phyloP scores from a whole-genome alignment of 2,888 invertebrate species.

The Microctonus aethiopoides region DNA sequence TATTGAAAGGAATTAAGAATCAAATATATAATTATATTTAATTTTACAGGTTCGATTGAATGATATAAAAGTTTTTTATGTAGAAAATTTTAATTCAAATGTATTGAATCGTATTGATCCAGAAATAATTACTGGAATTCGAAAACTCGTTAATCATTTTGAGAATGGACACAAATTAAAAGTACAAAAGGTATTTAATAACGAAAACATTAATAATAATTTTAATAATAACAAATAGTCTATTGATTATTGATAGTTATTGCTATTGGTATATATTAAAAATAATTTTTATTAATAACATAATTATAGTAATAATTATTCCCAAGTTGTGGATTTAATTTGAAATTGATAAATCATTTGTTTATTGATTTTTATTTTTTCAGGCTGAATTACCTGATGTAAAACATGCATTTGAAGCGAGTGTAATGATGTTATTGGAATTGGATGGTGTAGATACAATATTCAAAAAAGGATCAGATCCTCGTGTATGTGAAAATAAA shows the following conservation, averaged over 20 bases:
- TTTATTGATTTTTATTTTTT: conserved; percentile 39
- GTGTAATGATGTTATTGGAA: conserved; percentile 71
- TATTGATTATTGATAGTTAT: no score
- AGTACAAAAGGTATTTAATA: conserved; percentile 70
- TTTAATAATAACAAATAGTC: no score
- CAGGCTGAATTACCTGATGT: conserved; percentile 75
- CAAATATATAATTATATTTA: no score
- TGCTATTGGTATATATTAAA: no score
- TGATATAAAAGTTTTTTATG: conserved; percentile 80
- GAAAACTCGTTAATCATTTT: conserved; percentile 70
- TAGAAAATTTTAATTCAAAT: conserved; percentile 79
- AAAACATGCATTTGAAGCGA: conserved; percentile 75
- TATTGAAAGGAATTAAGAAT: no score
- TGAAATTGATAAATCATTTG: conserved; percentile 3
- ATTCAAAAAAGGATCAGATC: conserved; percentile 74
- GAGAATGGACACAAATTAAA: conserved; percentile 70
- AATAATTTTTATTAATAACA: no score
- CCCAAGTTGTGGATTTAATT: neutral
- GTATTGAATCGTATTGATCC: conserved; percentile 72
- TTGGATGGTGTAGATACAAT: conserved; percentile 75
- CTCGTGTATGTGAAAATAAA: conserved; percentile 49
- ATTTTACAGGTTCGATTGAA: conserved; percentile 71
- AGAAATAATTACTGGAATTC: conserved; percentile 72
- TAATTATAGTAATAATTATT: no score
- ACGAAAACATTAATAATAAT: neutral